Evolutionary conservation across 2,113 vertebrate genomes (phyloP).

Genomic region (Ibidorhyncha struthersii): DNA sequence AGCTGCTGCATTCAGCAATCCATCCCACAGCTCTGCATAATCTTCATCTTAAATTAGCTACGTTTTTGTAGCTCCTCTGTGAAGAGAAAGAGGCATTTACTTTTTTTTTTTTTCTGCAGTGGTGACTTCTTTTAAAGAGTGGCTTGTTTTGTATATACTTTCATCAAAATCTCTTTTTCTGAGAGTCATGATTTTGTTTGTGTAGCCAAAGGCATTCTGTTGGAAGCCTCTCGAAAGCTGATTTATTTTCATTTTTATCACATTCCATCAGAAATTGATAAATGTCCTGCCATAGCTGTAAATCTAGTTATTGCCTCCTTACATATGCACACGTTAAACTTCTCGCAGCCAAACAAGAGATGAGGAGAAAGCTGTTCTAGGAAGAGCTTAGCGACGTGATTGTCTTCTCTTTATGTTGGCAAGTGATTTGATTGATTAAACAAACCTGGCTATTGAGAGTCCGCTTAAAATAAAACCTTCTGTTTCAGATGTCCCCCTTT

Average conservation of each 20-base stretch:
- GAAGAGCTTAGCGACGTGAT: neutral
- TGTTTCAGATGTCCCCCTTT: neutral
- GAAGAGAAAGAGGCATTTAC: neutral
- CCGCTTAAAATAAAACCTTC: neutral
- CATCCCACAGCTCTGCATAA: neutral
- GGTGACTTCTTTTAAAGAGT: slow-evolving; percentile 22
- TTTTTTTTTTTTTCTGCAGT: neutral
- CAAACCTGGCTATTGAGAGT: neutral
- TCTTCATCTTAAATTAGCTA: neutral
- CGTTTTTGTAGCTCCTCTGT: slow-evolving; percentile 10
- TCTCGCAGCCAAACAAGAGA: neutral
- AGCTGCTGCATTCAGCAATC: neutral
- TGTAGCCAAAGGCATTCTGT: slow-evolving; percentile 57
- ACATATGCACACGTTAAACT: neutral
- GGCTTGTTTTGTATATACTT: neutral
- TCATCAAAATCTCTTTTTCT: neutral
- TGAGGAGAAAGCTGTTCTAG: neutral
- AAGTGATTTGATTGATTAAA: neutral
- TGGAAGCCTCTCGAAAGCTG: slow-evolving; percentile 46
- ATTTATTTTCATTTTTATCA: slow-evolving; percentile 62
- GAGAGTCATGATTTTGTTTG: slow-evolving; percentile 15
- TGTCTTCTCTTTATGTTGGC: neutral
- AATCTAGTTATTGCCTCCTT: slow-evolving; percentile 19
- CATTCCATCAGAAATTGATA: slow-evolving; percentile 63
- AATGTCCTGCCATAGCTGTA: neutral